Percentiles rank a stretch among this genome's conserved stretches.
Evolutionary conservation across 2,888 invertebrate species (phyloP).

Genomic region (Epiblema foenella): DNA sequence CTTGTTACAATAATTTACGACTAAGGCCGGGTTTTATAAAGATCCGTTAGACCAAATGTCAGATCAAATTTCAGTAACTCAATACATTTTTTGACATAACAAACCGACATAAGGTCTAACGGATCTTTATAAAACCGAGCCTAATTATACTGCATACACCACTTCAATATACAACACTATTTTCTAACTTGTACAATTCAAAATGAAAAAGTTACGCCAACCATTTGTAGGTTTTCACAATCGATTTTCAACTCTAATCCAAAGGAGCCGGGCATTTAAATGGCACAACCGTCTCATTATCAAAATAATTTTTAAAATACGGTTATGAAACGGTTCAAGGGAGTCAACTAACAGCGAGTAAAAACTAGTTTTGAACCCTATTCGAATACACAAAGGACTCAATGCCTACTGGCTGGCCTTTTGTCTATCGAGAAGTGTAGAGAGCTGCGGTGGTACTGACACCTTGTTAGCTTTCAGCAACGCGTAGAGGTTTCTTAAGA

Average conservation of each 20-base stretch:
- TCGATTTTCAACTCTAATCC: background rate
- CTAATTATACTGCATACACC: background rate
- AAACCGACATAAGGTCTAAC: too few relatives aligned
- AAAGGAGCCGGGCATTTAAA: background rate
- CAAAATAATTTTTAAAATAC: too few relatives aligned
- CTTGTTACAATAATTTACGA: conserved; percentile 3
- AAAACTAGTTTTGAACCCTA: background rate
- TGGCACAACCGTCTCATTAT: too few relatives aligned
- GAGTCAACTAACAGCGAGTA: background rate
- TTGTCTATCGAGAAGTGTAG: conserved; percentile 57
- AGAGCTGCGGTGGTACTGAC: conserved; percentile 64
- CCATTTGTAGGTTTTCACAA: background rate
- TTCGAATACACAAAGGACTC: background rate
- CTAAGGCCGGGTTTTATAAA: too few relatives aligned
- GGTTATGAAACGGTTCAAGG: background rate
- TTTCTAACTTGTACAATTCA: background rate
- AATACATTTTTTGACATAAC: too few relatives aligned
- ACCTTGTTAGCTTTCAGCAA: conserved; percentile 69
- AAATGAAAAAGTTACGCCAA: background rate
- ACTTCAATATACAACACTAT: background rate
- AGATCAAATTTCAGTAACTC: too few relatives aligned
- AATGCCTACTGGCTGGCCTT: conserved; percentile 39
- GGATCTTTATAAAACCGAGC: too few relatives aligned
- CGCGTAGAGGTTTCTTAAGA: conserved; percentile 66
- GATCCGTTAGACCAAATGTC: too few relatives aligned